Percentiles rank a stretch among this genome's conserved stretches.
Conservation (phyloP, 2,888 invertebrate genomes). For the Arge pagana region DNA sequence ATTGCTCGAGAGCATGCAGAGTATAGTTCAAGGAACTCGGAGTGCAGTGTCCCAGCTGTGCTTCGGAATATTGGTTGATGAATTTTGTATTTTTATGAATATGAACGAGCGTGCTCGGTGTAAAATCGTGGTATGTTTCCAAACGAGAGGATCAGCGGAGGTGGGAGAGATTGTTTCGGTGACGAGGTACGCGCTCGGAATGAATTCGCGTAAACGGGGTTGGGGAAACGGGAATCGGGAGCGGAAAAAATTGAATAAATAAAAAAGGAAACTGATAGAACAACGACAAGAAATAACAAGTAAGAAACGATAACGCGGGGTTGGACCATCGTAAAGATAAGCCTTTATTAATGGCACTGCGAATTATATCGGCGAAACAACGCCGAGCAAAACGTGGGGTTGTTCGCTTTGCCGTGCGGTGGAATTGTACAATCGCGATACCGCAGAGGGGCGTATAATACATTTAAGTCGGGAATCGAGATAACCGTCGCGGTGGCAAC, state of each 20-base stretch:
- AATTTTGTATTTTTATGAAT: too few species aligned
- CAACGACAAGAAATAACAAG: too few species aligned
- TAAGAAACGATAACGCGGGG: slow-evolving; percentile 12
- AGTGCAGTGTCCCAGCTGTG: too few species aligned
- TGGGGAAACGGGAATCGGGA: background rate
- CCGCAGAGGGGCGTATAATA: slow-evolving; percentile 8
- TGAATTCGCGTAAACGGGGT: background rate
- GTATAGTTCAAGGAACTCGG: too few species aligned
- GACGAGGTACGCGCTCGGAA: background rate
- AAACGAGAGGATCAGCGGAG: background rate
- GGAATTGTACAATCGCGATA: slow-evolving; percentile 12
- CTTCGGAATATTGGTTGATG: too few species aligned
- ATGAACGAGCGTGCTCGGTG: too few species aligned
- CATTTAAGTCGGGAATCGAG: slow-evolving; percentile 18
- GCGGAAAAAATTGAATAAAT: background rate
- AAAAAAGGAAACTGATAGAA: too few species aligned
- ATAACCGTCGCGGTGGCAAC: slow-evolving; percentile 11
- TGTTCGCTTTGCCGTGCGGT: slow-evolving; percentile 6
- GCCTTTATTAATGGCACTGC: slow-evolving; percentile 24
- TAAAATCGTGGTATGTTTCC: background rate
- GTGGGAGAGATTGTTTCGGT: background rate
- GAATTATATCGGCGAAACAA: slow-evolving; percentile 25
- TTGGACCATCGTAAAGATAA: slow-evolving; percentile 22
- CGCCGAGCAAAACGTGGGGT: slow-evolving; percentile 19
- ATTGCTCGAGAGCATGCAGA: too few species aligned